Evolutionary conservation across 2,888 invertebrate species (phyloP).

Genomic region (Colostygia pectinataria): DNA sequence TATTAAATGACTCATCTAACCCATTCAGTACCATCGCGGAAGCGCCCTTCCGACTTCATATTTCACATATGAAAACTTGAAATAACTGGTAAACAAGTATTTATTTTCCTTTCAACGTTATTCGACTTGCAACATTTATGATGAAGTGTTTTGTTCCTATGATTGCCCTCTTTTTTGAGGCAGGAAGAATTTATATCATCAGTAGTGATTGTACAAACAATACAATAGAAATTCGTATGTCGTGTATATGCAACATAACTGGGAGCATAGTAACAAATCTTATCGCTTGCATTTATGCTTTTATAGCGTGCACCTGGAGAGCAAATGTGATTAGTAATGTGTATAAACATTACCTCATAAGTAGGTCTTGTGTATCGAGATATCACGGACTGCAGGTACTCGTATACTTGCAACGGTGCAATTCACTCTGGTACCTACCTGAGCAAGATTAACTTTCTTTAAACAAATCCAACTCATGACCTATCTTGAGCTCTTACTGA

Average conservation of each 20-base stretch:
- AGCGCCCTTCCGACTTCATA: neutral
- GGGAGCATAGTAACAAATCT: constrained; percentile 43
- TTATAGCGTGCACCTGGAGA: constrained; percentile 62
- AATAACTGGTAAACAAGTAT: too few species aligned
- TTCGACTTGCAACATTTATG: neutral
- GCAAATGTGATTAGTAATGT: constrained; percentile 52
- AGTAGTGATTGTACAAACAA: too few species aligned
- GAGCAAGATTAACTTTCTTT: constrained; percentile 35
- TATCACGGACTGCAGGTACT: constrained; percentile 49
- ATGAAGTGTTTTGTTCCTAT: neutral
- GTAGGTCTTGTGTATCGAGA: constrained; percentile 37
- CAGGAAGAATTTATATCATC: too few species aligned
- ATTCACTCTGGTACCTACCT: constrained; percentile 41
- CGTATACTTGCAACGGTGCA: constrained; percentile 52
- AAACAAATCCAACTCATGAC: constrained; percentile 23
- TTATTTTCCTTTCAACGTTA: neutral
- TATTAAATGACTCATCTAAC: constrained; percentile 5
- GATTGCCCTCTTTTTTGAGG: too few species aligned
- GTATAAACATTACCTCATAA: constrained; percentile 35
- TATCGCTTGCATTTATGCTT: constrained; percentile 53
- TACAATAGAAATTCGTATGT: too few species aligned
- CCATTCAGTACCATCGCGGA: constrained; percentile 1
- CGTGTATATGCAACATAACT: neutral
- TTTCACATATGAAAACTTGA: constrained; percentile 3
- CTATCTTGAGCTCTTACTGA: constrained; percentile 12